Conservation (phyloP, 2,797 vertebrate species). For the Pantherophis vulpinus region DNA sequence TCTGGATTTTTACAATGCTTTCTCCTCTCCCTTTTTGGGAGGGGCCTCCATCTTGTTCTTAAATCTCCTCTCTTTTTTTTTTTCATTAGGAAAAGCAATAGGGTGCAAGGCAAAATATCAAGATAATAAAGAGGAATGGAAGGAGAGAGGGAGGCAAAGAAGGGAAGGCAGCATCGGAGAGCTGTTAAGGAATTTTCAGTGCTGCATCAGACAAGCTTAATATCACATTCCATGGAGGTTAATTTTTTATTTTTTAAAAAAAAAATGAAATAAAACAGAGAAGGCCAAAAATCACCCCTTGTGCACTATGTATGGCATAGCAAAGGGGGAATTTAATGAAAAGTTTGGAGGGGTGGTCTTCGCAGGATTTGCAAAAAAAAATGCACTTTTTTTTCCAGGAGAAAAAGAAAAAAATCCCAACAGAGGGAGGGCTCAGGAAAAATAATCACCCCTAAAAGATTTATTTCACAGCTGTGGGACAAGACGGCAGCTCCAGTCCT, state of each 20-base stretch:
- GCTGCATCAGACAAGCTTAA: background rate
- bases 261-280: background rate
- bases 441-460: background rate
- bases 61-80: background rate
- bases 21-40: background rate
- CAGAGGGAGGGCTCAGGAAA: background rate
- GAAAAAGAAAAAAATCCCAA: background rate
- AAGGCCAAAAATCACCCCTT: background rate
- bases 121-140: background rate
- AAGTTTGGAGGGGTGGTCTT: background rate
- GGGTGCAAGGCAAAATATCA: background rate
- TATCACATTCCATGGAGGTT: conserved; percentile 1
- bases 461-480: background rate
- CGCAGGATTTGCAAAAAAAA: background rate
- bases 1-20: background rate
- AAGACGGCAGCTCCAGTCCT: background rate
- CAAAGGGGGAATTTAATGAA: background rate
- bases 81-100: conserved; percentile 22
- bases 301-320: background rate
- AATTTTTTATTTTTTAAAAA: background rate
- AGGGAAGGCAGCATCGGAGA: background rate
- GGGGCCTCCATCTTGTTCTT: background rate
- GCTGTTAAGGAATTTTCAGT: background rate
- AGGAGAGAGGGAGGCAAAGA: background rate
- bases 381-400: background rate